phyloP scores from a whole-genome alignment of 2,113 vertebrate species.

The Xiphophorus hellerii region DNA sequence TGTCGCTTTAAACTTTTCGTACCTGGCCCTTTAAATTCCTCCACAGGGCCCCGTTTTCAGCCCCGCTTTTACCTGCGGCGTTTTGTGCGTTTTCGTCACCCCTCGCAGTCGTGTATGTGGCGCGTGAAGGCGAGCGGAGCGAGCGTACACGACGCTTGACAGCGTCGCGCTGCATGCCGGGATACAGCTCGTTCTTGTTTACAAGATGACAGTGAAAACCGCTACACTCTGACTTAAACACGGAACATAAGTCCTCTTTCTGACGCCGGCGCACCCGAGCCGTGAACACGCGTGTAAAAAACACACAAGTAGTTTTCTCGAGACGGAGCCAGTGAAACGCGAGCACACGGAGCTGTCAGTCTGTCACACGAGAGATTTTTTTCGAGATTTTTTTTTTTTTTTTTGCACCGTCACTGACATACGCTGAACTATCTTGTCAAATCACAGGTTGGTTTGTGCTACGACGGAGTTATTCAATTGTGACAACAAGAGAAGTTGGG shows the following conservation, averaged over 20 bases:
- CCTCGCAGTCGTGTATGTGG: neutral
- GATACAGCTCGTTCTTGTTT: conserved; percentile 62
- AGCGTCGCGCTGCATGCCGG: conserved; percentile 63
- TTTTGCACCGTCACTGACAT: conserved; percentile 72
- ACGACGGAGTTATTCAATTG: neutral
- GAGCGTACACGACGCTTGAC: conserved; percentile 17
- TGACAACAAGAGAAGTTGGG: rapidly evolving
- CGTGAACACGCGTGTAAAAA: neutral
- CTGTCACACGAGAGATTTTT: neutral
- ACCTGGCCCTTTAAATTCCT: no score
- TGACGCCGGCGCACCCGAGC: rapidly evolving
- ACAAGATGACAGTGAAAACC: conserved; percentile 50
- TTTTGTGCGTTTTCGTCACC: neutral
- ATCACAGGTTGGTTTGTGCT: conserved; percentile 52
- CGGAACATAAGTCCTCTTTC: neutral
- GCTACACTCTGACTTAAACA: neutral
- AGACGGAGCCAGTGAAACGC: neutral
- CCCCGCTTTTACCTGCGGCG: neutral
- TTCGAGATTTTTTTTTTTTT: neutral
- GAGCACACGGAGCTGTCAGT: neutral
- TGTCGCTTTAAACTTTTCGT: no score
- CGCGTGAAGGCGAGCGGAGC: neutral
- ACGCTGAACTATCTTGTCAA: neutral
- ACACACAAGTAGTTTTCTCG: rapidly evolving
- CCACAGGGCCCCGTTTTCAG: no score